phyloP scores from a whole-genome alignment of 2,797 vertebrate genomes.

The Diplodus sargus region DNA sequence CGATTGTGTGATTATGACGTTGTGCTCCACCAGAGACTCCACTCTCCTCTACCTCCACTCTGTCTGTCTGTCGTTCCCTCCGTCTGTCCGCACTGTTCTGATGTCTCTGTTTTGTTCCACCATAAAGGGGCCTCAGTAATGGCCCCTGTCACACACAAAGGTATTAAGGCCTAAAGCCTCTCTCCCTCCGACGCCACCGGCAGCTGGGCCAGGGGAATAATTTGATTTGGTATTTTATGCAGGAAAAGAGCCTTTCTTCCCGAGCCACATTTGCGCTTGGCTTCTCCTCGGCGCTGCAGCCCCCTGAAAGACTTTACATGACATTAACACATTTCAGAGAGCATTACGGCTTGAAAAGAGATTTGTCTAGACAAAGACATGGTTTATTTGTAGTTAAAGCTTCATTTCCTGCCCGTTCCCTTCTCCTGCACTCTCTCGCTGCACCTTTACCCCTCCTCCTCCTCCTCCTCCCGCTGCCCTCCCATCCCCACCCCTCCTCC shows the following conservation, averaged over 20 bases:
- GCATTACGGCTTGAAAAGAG: slow-evolving; percentile 87
- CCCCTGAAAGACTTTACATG: slow-evolving; percentile 88
- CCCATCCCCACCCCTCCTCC: slow-evolving; percentile 45
- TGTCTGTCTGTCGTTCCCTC: slow-evolving; percentile 45
- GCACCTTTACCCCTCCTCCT: slow-evolving; percentile 57
- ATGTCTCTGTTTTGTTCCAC: slow-evolving; percentile 76
- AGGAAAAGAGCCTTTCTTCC: slow-evolving; percentile 85
- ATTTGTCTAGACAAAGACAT: slow-evolving; percentile 89
- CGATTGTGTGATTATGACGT: slow-evolving; percentile 24
- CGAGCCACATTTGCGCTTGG: slow-evolving; percentile 82
- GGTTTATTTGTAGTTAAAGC: slow-evolving; percentile 89
- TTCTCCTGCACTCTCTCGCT: slow-evolving; percentile 73
- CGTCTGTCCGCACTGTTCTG: slow-evolving; percentile 67
- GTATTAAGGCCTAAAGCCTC: slow-evolving; percentile 80
- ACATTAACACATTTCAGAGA: slow-evolving; percentile 89
- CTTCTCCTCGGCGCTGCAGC: slow-evolving; percentile 75
- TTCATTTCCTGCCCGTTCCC: slow-evolving; percentile 87
- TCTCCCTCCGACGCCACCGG: slow-evolving; percentile 73
- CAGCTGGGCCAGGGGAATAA: slow-evolving; percentile 86
- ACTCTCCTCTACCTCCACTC: slow-evolving; percentile 29
- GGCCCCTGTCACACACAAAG: slow-evolving; percentile 84
- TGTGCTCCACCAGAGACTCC: slow-evolving; percentile 26
- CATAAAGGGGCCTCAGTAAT: slow-evolving; percentile 76
- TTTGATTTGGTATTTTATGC: slow-evolving; percentile 88
- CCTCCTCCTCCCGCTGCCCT: too few species aligned